Conservation (phyloP, 2,797 vertebrate species). For the Pantherophis alleghaniensis region DNA sequence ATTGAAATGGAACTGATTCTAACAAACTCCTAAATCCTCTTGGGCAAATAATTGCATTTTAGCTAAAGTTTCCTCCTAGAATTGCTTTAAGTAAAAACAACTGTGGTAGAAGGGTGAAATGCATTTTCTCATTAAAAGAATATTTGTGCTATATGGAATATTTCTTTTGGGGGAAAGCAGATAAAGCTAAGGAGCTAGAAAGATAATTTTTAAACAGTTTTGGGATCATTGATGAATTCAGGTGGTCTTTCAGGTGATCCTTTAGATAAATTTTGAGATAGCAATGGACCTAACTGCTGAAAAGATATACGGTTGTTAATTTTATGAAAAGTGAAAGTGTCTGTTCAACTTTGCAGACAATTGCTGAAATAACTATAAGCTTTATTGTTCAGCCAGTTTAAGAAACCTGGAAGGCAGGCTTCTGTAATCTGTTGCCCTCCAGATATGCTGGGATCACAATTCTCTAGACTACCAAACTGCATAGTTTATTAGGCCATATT, state of each 20-base stretch:
- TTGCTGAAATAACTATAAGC: neutral
- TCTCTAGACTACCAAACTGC: neutral
- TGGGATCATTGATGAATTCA: neutral
- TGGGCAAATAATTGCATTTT: neutral
- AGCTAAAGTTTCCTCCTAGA: neutral
- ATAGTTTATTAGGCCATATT: neutral
- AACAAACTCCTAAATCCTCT: neutral
- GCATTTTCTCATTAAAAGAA: neutral
- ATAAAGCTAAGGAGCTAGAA: neutral
- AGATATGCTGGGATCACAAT: neutral
- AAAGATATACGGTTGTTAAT: neutral
- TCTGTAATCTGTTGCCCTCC: neutral
- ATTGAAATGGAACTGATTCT: neutral
- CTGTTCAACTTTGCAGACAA: neutral
- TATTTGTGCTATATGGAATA: neutral
- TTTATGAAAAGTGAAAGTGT: neutral
- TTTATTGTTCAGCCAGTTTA: neutral
- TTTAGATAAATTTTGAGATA: neutral
- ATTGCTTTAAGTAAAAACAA: neutral
- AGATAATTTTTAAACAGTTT: neutral
- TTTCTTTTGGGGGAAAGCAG: neutral
- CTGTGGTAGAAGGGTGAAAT: neutral
- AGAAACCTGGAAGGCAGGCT: neutral
- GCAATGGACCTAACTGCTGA: neutral
- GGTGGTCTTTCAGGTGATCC: neutral